Percentiles rank a stretch among this genome's conserved stretches.
phyloP scores from a whole-genome alignment of 64 coral and sea anemone species.

The Orbicella faveolata region DNA sequence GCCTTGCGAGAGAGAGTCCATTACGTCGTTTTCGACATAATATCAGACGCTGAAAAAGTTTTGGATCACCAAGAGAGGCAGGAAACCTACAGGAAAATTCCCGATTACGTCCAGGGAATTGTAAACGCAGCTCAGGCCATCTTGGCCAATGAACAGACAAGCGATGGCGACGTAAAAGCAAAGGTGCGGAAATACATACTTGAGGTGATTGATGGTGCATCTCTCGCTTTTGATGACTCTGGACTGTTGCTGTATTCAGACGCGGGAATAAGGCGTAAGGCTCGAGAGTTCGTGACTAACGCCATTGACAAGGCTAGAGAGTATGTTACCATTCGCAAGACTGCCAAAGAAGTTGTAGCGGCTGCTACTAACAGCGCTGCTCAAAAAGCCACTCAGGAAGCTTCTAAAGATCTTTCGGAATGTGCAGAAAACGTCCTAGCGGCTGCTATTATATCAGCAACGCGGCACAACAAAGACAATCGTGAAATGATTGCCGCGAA shows the following conservation, averaged over 20 bases:
- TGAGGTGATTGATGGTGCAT: not conserved
- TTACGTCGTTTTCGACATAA: conserved; percentile 6
- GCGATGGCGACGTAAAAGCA: not conserved
- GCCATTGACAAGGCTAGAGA: not conserved
- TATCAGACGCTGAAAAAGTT: conserved; percentile 1
- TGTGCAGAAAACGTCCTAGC: conserved; percentile 5
- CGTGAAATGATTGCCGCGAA: not conserved
- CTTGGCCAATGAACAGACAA: not conserved
- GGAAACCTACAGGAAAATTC: not conserved
- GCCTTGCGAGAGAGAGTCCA: conserved; percentile 25
- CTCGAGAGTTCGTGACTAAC: not conserved
- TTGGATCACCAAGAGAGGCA: not conserved
- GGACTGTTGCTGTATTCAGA: not conserved
- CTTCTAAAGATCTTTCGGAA: conserved; percentile 7
- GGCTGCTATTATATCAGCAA: not conserved
- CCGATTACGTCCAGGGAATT: not conserved
- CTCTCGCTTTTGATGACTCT: not conserved
- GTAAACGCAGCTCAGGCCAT: not conserved
- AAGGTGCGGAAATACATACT: not conserved
- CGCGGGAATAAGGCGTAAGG: not conserved
- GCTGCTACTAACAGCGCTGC: not conserved
- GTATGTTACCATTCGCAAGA: not conserved
- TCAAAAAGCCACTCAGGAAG: not conserved
- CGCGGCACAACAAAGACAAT: too few relatives aligned
- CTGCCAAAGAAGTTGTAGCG: conserved; percentile 2